Evolutionary conservation across 2,797 vertebrate species (phyloP).

Genomic region (Scomberomorus guttatus): DNA sequence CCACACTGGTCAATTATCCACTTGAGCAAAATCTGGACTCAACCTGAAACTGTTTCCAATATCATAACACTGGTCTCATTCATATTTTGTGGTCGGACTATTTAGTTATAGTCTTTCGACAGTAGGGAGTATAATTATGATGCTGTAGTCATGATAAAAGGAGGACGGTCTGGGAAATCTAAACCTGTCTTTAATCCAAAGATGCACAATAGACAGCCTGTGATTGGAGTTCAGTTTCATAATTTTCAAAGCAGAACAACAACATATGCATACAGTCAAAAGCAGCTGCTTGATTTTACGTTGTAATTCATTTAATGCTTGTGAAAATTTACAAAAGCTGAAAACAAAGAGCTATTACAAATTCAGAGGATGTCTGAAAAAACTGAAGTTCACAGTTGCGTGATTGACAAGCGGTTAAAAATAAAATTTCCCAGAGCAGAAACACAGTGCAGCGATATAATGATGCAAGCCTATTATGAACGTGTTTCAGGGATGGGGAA

Average conservation of each 20-base stretch:
- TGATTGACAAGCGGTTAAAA: conserved; percentile 76
- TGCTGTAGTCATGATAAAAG: conserved; percentile 77
- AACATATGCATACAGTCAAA: conserved; percentile 82
- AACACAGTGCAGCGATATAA: conserved; percentile 34
- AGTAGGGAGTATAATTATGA: conserved; percentile 81
- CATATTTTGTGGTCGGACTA: conserved; percentile 64
- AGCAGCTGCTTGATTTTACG: conserved; percentile 80
- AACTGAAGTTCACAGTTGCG: conserved; percentile 35
- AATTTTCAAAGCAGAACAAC: conserved; percentile 80
- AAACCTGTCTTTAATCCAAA: conserved; percentile 84
- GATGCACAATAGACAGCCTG: conserved; percentile 76
- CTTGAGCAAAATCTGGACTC: conserved; percentile 48
- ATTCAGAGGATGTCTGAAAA: conserved; percentile 47
- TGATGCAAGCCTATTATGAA: conserved; percentile 44
- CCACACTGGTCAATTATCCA: conserved; percentile 43
- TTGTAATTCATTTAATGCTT: conserved; percentile 74
- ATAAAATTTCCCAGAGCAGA: conserved; percentile 52
- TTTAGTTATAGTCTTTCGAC: conserved; percentile 70
- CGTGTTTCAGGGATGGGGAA: conserved; percentile 43
- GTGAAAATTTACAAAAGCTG: conserved; percentile 63
- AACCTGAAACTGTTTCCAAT: conserved; percentile 66
- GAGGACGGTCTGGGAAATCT: conserved; percentile 73
- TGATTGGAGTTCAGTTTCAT: conserved; percentile 83
- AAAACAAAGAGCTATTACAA: conserved; percentile 71
- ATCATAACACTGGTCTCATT: conserved; percentile 65